Conservation (phyloP, 1,140 invertebrate species). For the Ostrea edulis region DNA sequence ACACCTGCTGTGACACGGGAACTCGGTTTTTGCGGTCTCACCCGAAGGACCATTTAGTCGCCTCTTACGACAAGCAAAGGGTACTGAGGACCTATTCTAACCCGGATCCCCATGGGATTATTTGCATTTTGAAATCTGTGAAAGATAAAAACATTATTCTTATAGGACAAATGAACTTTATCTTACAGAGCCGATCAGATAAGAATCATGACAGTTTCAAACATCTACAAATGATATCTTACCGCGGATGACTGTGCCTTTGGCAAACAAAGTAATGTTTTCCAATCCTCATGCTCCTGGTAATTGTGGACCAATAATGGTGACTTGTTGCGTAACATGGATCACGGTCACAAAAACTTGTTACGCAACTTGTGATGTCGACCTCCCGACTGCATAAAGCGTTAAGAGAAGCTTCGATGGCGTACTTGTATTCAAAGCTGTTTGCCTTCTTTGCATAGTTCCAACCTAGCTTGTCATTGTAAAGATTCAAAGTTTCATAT, state of each 20-base stretch:
- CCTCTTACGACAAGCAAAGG: too few relatives aligned
- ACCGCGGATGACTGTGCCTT: background rate
- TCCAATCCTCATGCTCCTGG: conserved; percentile 28
- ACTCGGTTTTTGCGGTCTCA: too few relatives aligned
- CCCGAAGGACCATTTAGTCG: too few relatives aligned
- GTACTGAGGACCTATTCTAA: too few relatives aligned
- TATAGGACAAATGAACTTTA: too few relatives aligned
- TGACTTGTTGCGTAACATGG: background rate
- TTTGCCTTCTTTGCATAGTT: background rate
- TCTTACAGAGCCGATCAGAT: too few relatives aligned
- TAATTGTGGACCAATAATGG: background rate
- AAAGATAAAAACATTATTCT: too few relatives aligned
- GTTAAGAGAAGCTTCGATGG: background rate
- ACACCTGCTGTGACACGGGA: too few relatives aligned
- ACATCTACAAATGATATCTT: too few relatives aligned
- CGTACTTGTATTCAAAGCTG: background rate
- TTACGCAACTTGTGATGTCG: background rate
- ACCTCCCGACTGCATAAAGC: background rate
- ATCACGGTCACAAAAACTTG: conserved; percentile 8
- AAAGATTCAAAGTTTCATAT: conserved; percentile 25
- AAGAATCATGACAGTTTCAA: too few relatives aligned
- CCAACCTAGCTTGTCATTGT: background rate
- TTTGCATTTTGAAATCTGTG: too few relatives aligned
- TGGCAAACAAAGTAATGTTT: conserved; percentile 38
- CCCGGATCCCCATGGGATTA: too few relatives aligned